A percentile compares a stretch with the other conserved stretches of the same genome.
Conservation (phyloP, 2,797 vertebrate genomes). For the Psittacula derbiana region DNA sequence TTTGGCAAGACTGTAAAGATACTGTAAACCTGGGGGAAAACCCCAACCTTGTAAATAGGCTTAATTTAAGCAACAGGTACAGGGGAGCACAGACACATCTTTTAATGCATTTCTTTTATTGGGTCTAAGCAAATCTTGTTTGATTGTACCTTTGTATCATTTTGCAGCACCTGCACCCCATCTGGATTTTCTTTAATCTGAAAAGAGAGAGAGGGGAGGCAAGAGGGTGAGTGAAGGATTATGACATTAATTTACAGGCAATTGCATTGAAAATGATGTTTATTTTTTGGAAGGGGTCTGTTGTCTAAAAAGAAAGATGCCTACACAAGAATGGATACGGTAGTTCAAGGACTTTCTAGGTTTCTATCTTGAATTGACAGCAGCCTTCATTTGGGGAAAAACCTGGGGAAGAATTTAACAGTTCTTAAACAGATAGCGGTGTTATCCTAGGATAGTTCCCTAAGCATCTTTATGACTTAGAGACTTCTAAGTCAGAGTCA, state of each 20-base stretch:
- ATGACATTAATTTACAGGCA: neutral
- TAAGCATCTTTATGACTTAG: neutral
- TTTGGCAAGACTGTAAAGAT: neutral
- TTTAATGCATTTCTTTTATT: neutral
- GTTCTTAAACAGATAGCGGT: neutral
- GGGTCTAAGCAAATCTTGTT: neutral
- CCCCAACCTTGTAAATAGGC: neutral
- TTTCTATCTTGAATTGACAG: neutral
- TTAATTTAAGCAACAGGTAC: neutral
- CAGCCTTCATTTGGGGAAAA: neutral
- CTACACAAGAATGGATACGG: neutral
- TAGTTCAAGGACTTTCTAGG: neutral
- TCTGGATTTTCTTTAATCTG: constrained; percentile 86
- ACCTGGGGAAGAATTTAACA: neutral
- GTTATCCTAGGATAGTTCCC: neutral
- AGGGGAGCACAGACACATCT: neutral
- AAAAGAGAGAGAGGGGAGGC: constrained; percentile 60
- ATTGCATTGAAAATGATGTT: neutral
- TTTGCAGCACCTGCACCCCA: constrained; percentile 98
- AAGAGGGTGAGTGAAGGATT: constrained; percentile 15
- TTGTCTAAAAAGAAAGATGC: neutral
- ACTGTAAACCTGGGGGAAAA: neutral
- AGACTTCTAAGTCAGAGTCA: neutral
- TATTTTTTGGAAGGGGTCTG: neutral
- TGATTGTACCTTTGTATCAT: constrained; percentile 91